Evolutionary conservation across 2,797 vertebrate genomes (phyloP).

Genomic region (Melanotaenia boesemani): DNA sequence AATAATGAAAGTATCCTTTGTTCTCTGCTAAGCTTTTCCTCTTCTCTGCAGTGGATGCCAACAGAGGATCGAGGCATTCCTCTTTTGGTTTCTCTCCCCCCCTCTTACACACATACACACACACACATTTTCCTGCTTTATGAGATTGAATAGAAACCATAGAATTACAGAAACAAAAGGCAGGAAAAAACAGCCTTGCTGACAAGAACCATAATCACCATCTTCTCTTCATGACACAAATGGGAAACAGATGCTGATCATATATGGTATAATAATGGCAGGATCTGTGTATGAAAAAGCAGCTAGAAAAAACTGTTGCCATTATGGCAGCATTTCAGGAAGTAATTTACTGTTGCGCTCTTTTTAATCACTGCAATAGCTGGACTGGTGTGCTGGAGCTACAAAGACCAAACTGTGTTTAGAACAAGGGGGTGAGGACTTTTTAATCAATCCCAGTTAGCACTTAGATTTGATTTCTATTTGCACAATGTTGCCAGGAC

Average conservation of each 20-base stretch:
- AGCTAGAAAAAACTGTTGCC: constrained; percentile 32
- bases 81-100: constrained; percentile 21
- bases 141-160: constrained; percentile 45
- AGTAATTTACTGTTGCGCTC: constrained; percentile 58
- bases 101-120: constrained; percentile 1
- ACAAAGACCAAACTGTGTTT: constrained; percentile 40
- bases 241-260: constrained; percentile 70
- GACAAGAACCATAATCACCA: constrained; percentile 68
- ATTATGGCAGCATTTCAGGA: constrained; percentile 53
- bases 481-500: constrained; percentile 9
- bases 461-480: constrained; percentile 15
- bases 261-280: constrained; percentile 63
- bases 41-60: constrained; percentile 39
- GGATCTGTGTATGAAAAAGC: constrained; percentile 50
- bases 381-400: constrained; percentile 33
- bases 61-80: constrained; percentile 45
- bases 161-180: constrained; percentile 57
- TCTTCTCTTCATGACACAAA: constrained; percentile 58
- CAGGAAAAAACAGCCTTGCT: constrained; percentile 33
- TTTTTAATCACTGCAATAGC: constrained; percentile 60
- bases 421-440: constrained; percentile 42
- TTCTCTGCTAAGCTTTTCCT: constrained; percentile 35
- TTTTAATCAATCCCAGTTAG: constrained; percentile 47
- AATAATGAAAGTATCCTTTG: constrained; percentile 59
- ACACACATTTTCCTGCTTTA: constrained; percentile 18